Percentiles rank a stretch among this genome's conserved stretches.
Conservation (phyloP, 1,140 invertebrate genomes). For the Amphibalanus amphitrite region DNA sequence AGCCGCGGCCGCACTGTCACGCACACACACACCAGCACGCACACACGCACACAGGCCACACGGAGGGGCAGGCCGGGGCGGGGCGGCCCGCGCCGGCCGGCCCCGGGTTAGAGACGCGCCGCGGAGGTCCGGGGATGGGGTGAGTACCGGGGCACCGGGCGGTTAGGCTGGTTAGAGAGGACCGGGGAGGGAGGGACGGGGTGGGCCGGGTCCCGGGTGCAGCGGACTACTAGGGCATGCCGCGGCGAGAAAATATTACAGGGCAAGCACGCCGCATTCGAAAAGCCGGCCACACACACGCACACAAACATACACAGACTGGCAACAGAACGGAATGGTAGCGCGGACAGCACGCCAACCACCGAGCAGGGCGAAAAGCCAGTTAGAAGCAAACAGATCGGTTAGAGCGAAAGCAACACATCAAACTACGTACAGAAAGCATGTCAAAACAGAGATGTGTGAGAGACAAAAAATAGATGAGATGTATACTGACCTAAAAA, state of each 20-base stretch:
- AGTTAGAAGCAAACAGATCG: neutral
- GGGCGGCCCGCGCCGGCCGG: no score
- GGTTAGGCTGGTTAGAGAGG: neutral
- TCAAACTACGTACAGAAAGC: neutral
- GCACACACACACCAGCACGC: no score
- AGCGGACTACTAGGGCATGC: no score
- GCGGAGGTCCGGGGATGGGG: neutral
- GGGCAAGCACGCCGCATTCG: no score
- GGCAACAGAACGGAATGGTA: neutral
- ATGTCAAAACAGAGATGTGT: neutral
- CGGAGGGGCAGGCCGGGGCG: no score
- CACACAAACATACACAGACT: neutral
- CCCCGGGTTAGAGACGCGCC: no score
- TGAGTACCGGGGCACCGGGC: neutral
- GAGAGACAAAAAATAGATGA: neutral
- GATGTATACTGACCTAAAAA: conserved; percentile 53
- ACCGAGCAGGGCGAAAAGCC: neutral
- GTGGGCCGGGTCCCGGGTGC: no score
- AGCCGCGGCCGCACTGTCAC: no score
- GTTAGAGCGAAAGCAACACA: neutral
- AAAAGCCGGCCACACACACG: neutral
- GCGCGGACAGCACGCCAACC: neutral
- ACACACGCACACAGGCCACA: no score
- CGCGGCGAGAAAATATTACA: neutral
- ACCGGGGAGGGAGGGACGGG: no score